Evolutionary conservation across 2,888 invertebrate species (phyloP).

Genomic region (Allacma fusca): DNA sequence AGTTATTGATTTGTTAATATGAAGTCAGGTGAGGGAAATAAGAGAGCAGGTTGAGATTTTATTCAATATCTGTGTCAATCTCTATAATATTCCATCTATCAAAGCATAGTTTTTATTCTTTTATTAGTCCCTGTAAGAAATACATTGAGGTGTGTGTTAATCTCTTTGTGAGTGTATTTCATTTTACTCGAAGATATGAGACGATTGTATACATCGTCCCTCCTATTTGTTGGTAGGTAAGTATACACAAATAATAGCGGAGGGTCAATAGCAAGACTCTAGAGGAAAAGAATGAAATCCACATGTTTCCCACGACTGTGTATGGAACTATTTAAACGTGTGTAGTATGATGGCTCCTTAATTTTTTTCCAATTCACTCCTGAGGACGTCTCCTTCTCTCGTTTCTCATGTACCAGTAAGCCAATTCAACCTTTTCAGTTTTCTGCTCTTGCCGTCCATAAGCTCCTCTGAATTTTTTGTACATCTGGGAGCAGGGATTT

Average conservation of each 20-base stretch:
- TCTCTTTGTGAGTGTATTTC: too few species aligned
- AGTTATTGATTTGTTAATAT: too few species aligned
- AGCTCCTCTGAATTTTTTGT: neutral
- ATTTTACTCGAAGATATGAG: too few species aligned
- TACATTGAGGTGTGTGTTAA: too few species aligned
- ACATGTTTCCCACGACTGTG: constrained; percentile 26
- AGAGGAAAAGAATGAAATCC: neutral
- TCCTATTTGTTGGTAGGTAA: too few species aligned
- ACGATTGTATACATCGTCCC: too few species aligned
- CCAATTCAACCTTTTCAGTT: constrained; percentile 23
- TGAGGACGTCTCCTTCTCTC: neutral
- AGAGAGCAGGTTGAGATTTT: too few species aligned
- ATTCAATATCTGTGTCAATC: too few species aligned
- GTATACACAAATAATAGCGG: neutral
- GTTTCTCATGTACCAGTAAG: neutral
- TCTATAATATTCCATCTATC: too few species aligned
- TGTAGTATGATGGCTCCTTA: neutral
- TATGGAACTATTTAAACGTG: neutral
- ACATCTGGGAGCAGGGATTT: constrained; percentile 3
- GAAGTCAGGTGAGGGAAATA: too few species aligned
- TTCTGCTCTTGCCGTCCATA: neutral
- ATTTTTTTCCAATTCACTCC: constrained; percentile 7
- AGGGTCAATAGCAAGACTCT: neutral
- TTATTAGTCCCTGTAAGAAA: too few species aligned
- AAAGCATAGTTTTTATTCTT: too few species aligned